Evolutionary conservation across 2,888 invertebrate species (phyloP), one percentile per base, ranked within the genome.

Genomic region (Graphium colonna): DNA sequence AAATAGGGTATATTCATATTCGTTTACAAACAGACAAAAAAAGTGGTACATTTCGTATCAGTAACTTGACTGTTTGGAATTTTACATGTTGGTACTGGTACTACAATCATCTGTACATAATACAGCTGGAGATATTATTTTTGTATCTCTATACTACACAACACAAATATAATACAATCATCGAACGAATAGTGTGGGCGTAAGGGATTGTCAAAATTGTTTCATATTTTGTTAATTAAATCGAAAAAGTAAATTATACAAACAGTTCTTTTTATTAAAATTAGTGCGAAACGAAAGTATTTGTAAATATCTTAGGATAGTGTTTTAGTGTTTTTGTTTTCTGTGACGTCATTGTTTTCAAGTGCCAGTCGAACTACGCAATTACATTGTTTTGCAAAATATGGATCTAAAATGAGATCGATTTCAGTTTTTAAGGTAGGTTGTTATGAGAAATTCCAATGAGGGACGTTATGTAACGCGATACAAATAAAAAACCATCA

Each of bases 361-460:
- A 87, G 84, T 87, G 87, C 86, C 82, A 90, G 81, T 78, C 75
- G 82, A 82, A 92, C 91, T 91, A 92, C 92, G 92, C 92, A 92
- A 91, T 92, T 91, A 79, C 82, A 81, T 82, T 82, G 65, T 84
- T 78, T 75, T 71, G 71, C 63, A 72, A 80, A 86, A 82, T n/a
- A 89, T 90, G 90, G 82, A 80, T 78, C 78, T 82, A 87, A 81
- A 87, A 87, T 90, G 88, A 87, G 69, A 79, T 76, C 77, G 73
- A 71, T 75, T 77, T 74, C 72, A 65, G 66, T 73, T 73, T 75
- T 74, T 70, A 78, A 81, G 85, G 89, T 88, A 60, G 21, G 36
- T 36, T 3, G 1, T 10, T 7, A 31, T 31, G 8, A 31, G 31
- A 31, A 10, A 5, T 31, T 31, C 10, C 31, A 7, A 10, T 9